Conservation (phyloP, 2,888 invertebrate species). For the Coelinius sp. region DNA sequence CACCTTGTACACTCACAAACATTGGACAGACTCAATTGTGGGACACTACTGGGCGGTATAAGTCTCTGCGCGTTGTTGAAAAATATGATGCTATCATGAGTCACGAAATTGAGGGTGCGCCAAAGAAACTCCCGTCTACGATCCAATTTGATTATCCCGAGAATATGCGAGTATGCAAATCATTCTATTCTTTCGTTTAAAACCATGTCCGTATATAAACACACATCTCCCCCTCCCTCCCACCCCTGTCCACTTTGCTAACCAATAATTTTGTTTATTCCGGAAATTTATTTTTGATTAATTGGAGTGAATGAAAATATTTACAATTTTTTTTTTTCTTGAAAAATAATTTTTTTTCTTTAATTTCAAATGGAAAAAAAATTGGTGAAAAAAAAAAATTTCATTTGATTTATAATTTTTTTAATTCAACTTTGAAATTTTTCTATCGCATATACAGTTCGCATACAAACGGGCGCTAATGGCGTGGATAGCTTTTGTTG, state of each 20-base stretch:
- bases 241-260: neutral
- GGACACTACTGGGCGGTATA: constrained; percentile 23
- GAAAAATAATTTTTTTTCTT: neutral
- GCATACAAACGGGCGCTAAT: constrained; percentile 71
- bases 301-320: neutral
- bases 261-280: constrained; percentile 3
- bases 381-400: too few relatives aligned
- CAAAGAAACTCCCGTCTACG: constrained; percentile 40
- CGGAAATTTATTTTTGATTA: neutral
- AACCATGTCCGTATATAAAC: constrained; percentile 18
- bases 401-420: too few relatives aligned
- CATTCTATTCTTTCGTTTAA: constrained; percentile 6
- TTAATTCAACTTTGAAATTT: neutral
- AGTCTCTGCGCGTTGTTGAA: neutral
- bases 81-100: constrained; percentile 41
- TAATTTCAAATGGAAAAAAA: too few relatives aligned
- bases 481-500: constrained; percentile 70
- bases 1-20: constrained; percentile 7
- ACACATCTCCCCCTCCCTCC: neutral
- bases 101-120: constrained; percentile 54
- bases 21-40: constrained; percentile 6
- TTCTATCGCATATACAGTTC: constrained; percentile 66
- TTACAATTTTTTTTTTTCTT: neutral
- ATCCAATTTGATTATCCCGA: constrained; percentile 54
- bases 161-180: constrained; percentile 39